These are phyloP conservation scores for Philereme transversata DNA, from an alignment of 2,888 invertebrate species.

Conservation along the genomic window DNA sequence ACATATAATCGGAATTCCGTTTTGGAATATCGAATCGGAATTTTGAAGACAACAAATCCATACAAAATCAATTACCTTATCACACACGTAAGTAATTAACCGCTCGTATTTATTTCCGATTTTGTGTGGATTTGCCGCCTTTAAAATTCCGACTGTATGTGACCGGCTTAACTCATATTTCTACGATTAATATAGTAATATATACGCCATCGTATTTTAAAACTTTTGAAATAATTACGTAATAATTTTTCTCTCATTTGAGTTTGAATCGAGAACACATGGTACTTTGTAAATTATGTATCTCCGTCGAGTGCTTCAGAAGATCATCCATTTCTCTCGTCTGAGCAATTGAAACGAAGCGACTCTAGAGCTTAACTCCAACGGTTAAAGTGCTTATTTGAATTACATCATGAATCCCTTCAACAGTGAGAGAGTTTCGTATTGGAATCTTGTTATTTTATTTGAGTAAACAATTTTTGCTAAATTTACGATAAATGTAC, in stretches of 20 bases:
- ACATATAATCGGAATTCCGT: no score
- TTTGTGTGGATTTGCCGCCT: no score
- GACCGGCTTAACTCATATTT: no score
- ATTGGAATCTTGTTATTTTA: slow-evolving; percentile 3
- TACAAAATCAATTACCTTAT: no score
- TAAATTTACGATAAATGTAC: neutral
- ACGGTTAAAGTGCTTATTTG: slow-evolving; percentile 38
- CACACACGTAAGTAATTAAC: no score
- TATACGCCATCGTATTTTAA: no score
- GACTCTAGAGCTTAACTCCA: slow-evolving; percentile 43
- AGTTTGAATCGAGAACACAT: slow-evolving; percentile 1
- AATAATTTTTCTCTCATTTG: neutral
- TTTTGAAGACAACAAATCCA: no score
- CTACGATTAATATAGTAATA: no score
- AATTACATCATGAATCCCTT: neutral
- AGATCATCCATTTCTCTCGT: slow-evolving; percentile 54
- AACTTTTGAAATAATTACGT: no score
- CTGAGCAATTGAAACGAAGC: slow-evolving; percentile 44
- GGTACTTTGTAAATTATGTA: slow-evolving; percentile 25
- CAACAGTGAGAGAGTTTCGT: slow-evolving; percentile 3
- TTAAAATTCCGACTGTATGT: no score
- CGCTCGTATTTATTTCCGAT: no score
- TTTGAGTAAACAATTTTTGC: slow-evolving; percentile 1
- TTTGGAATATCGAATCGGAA: no score
- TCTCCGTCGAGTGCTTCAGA: slow-evolving; percentile 45